Percentiles rank a stretch among this genome's conserved stretches.
These are phyloP conservation scores for Dysdera silvatica DNA, from an alignment of 1,140 invertebrate species.

Conservation along the genomic window DNA sequence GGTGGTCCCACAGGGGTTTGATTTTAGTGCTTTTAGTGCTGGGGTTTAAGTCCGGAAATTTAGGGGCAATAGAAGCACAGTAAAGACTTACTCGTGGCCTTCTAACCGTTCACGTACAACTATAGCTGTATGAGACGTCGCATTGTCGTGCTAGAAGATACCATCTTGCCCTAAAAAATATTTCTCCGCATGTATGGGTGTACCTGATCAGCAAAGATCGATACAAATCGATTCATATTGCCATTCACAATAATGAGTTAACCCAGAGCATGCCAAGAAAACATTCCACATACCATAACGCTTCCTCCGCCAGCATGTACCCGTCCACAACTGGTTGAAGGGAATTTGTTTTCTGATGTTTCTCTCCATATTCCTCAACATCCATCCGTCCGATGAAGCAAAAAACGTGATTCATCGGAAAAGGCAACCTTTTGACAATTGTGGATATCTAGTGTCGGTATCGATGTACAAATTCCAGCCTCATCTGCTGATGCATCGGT, in stretches of 20 bases:
- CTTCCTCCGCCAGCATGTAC: not conserved
- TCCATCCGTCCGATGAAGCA: not conserved
- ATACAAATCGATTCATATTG: too few species aligned
- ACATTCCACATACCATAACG: not conserved
- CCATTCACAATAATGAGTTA: too few species aligned
- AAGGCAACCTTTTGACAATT: not conserved
- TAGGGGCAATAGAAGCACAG: not conserved
- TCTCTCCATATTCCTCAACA: not conserved
- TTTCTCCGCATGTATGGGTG: not conserved
- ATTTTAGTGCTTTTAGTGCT: too few species aligned
- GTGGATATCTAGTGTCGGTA: not conserved
- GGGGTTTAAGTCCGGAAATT: not conserved
- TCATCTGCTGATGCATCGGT: not conserved
- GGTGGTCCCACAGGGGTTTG: not conserved
- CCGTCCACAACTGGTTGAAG: not conserved
- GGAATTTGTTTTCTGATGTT: not conserved
- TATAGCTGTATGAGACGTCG: not conserved
- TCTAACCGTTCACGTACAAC: not conserved
- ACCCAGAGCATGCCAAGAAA: too few species aligned
- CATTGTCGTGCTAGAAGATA: not conserved
- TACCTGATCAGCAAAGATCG: too few species aligned
- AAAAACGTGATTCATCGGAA: not conserved
- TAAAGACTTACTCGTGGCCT: not conserved
- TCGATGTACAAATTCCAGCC: not conserved
- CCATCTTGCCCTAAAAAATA: not conserved